Evolutionary conservation across 2,888 invertebrate genomes (phyloP).

Genomic region (Drosophila percnosoma): DNA sequence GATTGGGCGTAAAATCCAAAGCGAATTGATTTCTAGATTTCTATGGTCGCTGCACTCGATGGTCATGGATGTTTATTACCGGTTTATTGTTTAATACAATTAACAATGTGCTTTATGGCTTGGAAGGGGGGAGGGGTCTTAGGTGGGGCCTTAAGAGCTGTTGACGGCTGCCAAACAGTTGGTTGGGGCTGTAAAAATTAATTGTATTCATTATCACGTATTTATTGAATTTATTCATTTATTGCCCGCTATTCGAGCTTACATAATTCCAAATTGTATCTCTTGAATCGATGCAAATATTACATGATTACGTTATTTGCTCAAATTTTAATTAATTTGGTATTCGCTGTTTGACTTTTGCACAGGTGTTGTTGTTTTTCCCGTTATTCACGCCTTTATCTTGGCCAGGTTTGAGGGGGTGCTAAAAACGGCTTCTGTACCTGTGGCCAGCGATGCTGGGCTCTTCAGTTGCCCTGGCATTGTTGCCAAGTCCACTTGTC

Average conservation of each 20-base stretch:
- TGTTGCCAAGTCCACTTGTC: conserved; percentile 67
- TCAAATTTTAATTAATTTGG: conserved; percentile 65
- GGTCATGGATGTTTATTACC: conserved; percentile 59
- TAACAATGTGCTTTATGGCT: conserved; percentile 53
- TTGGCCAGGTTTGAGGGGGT: conserved; percentile 33
- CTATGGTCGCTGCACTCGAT: conserved; percentile 45
- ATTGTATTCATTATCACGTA: conserved; percentile 23
- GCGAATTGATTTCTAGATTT: conserved; percentile 58
- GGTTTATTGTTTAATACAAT: conserved; percentile 63
- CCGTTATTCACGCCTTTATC: conserved; percentile 57
- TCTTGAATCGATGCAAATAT: conserved; percentile 42
- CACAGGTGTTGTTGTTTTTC: conserved; percentile 35
- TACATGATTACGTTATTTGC: conserved; percentile 59
- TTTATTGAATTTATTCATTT: conserved; percentile 20
- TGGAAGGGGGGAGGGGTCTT: neutral
- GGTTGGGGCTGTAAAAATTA: conserved; percentile 17
- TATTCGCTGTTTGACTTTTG: conserved; percentile 21
- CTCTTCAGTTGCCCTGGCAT: conserved; percentile 59
- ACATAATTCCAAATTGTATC: conserved; percentile 39
- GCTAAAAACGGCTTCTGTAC: conserved; percentile 8
- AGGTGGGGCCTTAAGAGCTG: conserved; percentile 33
- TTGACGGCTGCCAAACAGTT: conserved; percentile 41
- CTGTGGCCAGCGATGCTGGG: conserved; percentile 37
- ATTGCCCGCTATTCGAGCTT: conserved; percentile 32
- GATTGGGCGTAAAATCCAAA: conserved; percentile 40